Evolutionary conservation across 1,140 invertebrate genomes (phyloP).

Genomic region (Diprion similis): DNA sequence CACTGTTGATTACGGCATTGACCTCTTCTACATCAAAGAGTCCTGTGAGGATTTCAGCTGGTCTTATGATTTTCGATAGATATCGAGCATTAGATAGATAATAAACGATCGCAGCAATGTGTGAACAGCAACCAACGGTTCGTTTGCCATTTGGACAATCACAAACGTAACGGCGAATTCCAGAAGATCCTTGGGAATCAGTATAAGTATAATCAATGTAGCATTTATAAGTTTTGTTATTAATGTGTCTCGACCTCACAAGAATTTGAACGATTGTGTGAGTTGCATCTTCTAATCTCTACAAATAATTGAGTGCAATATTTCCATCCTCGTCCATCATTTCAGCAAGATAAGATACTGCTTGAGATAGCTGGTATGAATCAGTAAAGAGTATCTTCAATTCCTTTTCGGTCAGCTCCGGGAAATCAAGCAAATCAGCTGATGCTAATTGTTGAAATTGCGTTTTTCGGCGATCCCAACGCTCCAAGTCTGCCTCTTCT

Average conservation of each 20-base stretch:
- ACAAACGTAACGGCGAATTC: slow-evolving; percentile 5
- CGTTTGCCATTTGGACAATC: slow-evolving; percentile 11
- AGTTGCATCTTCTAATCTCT: no score
- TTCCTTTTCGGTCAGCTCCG: slow-evolving; percentile 17
- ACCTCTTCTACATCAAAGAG: neutral
- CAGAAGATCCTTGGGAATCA: neutral
- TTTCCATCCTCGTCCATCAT: slow-evolving; percentile 10
- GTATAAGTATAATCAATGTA: slow-evolving; percentile 16
- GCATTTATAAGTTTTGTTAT: slow-evolving; percentile 12
- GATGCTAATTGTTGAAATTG: slow-evolving; percentile 9
- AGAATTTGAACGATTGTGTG: neutral
- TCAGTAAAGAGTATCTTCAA: slow-evolving; percentile 16
- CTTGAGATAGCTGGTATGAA: slow-evolving; percentile 11
- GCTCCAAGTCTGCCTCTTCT: neutral
- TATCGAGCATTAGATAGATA: slow-evolving; percentile 14
- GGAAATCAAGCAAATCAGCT: slow-evolving; percentile 14
- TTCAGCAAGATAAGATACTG: slow-evolving; percentile 18
- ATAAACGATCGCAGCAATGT: slow-evolving; percentile 15
- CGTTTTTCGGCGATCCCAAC: slow-evolving; percentile 9
- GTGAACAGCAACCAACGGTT: no score
- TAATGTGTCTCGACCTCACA: slow-evolving; percentile 15
- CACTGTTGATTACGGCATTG: slow-evolving; percentile 5
- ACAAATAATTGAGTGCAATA: slow-evolving; percentile 9
- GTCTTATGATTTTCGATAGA: no score
- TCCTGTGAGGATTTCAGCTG: neutral